A percentile compares a stretch with the other conserved stretches of the same genome.
These are phyloP conservation scores for Sarcophilus harrisii DNA, from an alignment of 2,797 vertebrate genomes.

Conservation along the genomic window DNA sequence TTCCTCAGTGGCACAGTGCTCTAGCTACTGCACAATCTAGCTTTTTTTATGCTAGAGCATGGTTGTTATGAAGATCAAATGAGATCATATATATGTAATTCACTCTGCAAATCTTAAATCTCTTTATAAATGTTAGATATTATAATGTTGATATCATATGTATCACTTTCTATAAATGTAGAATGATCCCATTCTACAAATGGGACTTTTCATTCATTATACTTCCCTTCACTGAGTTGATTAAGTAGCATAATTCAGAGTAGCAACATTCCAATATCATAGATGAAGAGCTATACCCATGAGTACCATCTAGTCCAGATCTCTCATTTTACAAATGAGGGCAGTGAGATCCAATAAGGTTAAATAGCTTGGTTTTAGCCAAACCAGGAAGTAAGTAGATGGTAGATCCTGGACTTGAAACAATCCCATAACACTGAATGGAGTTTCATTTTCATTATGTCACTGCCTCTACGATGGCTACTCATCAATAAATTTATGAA, in stretches of 20 bases:
- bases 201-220: not conserved
- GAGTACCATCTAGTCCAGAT: not conserved
- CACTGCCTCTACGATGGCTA: not conserved
- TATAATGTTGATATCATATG: not conserved
- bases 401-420: not conserved
- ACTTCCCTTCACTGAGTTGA: not conserved
- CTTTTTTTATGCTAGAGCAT: not conserved
- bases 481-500: conserved; percentile 18
- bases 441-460: not conserved
- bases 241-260: not conserved
- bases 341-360: not conserved
- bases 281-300: not conserved
- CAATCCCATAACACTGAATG: not conserved
- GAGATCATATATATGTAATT: not conserved
- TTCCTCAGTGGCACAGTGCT: not conserved
- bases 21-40: not conserved
- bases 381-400: not conserved
- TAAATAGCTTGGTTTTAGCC: not conserved
- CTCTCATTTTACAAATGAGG: not conserved
- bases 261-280: not conserved
- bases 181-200: too few species aligned
- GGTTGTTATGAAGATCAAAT: not conserved
- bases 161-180: not conserved
- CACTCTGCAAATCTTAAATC: not conserved
- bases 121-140: not conserved